Base-by-base conservation (phyloP, 2,113 vertebrate genomes). In the Malurus cyaneus region DNA sequence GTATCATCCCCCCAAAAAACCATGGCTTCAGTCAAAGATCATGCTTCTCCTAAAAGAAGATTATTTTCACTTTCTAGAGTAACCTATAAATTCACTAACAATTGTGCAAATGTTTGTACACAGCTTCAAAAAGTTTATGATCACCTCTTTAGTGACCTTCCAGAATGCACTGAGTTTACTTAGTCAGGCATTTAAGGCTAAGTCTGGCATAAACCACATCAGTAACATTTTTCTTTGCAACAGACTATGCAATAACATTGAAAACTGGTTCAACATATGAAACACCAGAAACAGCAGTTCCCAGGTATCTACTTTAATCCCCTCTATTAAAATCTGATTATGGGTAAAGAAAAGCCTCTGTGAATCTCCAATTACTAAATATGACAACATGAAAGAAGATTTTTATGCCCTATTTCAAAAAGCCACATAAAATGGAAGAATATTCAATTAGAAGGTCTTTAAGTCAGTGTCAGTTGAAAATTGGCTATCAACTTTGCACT, bases 291-390 rank as follows among this genome's bases (percentile, higher is more conserved):
- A 19, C 32, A 81, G 57, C 57, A 69, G 62, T 65, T 83, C 34
- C 42, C 36, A 31, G 6, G 41, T 69, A 80, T 41, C 46, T 78
- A 47, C 34, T 86, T 66, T 86, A 94, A 92, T 70, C 11, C 7
- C n/a, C 24, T 88, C 79, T 82, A 88, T 61, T 72, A 93, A 92
- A 79, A 92, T 59, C 32, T 86, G 56, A 74, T 86, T 89, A 74
- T 1, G 29, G 52, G 29, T 62, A 46, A 91, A 86, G 57, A 83
- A 90, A 91, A 94, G 60, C 18, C 42, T 77, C 31, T 69, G 31
- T 44, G 8, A 73, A 50, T 46, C 64, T 70, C 42, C 32, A 83
- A 42, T 59, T 94, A 59, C 64, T 86, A 70, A 83, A 82, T n/a
- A 88, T 83, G 47, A 50, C 0, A 7, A 47, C 60, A 81, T 15